Evolutionary conservation across 2,797 vertebrate species (phyloP).

Genomic region (Forpus xanthops): DNA sequence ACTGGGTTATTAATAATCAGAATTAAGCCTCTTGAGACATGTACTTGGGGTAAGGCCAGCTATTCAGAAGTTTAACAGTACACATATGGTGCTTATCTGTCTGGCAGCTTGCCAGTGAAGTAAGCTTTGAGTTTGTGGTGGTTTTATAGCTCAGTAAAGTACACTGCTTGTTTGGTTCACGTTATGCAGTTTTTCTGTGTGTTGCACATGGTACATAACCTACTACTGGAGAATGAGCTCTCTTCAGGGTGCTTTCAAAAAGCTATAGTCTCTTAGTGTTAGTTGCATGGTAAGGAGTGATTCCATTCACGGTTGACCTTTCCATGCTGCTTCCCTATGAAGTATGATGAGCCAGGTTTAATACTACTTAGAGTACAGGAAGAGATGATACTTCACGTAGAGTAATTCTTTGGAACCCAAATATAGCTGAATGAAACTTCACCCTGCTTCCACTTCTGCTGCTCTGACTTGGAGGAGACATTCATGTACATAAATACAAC

Average conservation of each 20-base stretch:
- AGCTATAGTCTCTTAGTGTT: not conserved
- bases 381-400: not conserved
- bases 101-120: not conserved
- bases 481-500: not conserved
- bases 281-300: not conserved
- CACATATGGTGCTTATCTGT: constrained; percentile 32
- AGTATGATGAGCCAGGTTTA: not conserved
- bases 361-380: not conserved
- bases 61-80: not conserved
- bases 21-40: constrained; percentile 23
- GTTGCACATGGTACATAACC: not conserved
- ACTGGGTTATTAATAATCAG: constrained; percentile 15
- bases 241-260: not conserved
- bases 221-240: not conserved
- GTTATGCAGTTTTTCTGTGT: not conserved
- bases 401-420: not conserved
- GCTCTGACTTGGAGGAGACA: not conserved
- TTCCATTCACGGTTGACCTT: constrained; percentile 12
- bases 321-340: not conserved
- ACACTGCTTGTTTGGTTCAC: not conserved
- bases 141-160: not conserved
- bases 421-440: constrained; percentile 37
- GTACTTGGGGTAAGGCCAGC: constrained; percentile 29
- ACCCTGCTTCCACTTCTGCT: not conserved
- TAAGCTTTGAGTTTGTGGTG: not conserved